Evolutionary conservation across 2,113 vertebrate genomes (phyloP).

Genomic region (rat (Rattus norvegicus)): DNA sequence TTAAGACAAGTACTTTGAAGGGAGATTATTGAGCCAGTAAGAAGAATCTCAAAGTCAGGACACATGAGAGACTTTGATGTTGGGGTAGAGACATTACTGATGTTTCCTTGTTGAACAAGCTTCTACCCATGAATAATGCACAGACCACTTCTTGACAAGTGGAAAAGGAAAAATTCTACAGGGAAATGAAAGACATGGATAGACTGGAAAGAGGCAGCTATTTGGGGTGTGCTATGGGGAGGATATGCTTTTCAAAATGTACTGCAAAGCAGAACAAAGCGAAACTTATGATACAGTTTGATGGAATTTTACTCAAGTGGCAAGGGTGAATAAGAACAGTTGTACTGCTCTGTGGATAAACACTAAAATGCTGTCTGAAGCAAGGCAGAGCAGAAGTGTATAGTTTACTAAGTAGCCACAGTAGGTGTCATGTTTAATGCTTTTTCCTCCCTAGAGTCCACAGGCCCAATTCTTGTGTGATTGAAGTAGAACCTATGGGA

Average conservation of each 20-base stretch:
- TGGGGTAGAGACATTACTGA: neutral
- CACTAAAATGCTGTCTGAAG: neutral
- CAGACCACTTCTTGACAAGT: neutral
- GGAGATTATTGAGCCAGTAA: neutral
- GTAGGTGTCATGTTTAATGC: neutral
- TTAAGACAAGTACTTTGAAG: constrained; percentile 25
- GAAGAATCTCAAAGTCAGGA: neutral
- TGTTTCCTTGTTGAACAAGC: constrained; percentile 63
- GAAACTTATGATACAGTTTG: neutral
- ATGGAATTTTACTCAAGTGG: neutral
- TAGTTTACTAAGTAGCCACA: neutral
- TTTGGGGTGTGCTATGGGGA: neutral
- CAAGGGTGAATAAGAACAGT: neutral
- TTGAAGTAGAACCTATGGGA: neutral
- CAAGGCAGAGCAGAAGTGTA: rapidly evolving
- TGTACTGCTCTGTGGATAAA: rapidly evolving
- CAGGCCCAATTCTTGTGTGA: neutral
- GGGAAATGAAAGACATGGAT: constrained; percentile 22
- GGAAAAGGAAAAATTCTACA: neutral
- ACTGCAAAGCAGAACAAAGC: constrained; percentile 1
- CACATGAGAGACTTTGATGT: neutral
- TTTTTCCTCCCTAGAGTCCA: neutral
- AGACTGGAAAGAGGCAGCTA: neutral
- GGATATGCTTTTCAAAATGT: neutral
- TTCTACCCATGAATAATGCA: constrained; percentile 57